Evolutionary conservation across 2,797 vertebrate species (phyloP).

Genomic region (Hypotaenidia okinawae): DNA sequence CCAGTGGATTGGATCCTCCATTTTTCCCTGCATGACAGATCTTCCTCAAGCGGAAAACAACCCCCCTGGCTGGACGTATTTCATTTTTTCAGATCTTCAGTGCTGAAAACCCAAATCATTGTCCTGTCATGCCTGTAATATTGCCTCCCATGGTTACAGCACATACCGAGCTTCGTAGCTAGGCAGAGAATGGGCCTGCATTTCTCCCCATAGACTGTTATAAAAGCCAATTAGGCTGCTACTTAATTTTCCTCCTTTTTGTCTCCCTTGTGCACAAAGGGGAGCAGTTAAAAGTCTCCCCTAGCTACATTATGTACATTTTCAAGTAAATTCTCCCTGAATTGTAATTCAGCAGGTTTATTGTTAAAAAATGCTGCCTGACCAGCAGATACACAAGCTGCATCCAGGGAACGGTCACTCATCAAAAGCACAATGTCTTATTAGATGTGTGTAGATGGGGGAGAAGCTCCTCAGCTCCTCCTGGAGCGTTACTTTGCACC

Average conservation of each 20-base stretch:
- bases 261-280: not conserved
- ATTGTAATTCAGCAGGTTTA: not conserved
- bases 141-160: conserved; percentile 62
- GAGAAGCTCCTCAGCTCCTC: not conserved
- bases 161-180: conserved; percentile 43
- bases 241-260: conserved; percentile 45
- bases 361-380: not conserved
- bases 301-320: conserved; percentile 34
- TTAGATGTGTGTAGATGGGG: not conserved
- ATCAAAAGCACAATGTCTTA: not conserved
- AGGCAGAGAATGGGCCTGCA: conserved; percentile 24
- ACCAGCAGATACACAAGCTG: not conserved
- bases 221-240: conserved; percentile 62
- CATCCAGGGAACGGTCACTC: not conserved
- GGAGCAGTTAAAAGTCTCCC: conserved; percentile 35
- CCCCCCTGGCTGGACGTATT: not conserved
- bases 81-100: conserved; percentile 45
- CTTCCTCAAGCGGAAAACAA: conserved; percentile 10
- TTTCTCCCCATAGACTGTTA: conserved; percentile 49
- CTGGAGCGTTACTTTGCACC: fast-evolving
- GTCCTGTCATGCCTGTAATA: conserved; percentile 49
- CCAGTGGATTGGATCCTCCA: not conserved
- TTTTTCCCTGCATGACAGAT: not conserved
- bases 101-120: conserved; percentile 42
- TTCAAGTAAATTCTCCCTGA: not conserved